Conservation (phyloP, 53 echinoderm and acorn worm genomes). For the Arbacia lixula region DNA sequence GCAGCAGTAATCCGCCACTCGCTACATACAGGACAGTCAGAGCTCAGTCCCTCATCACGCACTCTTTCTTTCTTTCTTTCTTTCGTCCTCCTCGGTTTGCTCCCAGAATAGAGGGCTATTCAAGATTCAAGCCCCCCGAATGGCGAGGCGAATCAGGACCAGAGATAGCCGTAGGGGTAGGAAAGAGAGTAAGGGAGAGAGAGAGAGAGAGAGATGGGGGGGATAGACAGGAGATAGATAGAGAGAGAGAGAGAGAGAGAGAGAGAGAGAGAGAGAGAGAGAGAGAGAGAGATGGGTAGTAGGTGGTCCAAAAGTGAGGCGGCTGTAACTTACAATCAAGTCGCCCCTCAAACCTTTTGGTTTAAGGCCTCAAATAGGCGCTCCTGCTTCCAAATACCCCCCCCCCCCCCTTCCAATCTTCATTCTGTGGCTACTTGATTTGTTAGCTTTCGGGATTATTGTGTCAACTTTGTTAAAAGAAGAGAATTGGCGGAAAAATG, state of each 20-base stretch:
- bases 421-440: constrained; percentile 27
- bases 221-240: too few relatives aligned
- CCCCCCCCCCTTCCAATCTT: not conserved
- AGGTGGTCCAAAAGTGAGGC: constrained; percentile 19
- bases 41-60: not conserved
- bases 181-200: too few relatives aligned
- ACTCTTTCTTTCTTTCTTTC: constrained; percentile 9
- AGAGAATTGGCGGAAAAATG: not conserved
- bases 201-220: too few relatives aligned
- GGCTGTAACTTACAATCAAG: not conserved
- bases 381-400: not conserved
- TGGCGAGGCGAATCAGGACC: constrained; percentile 23
- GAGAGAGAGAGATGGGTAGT: not conserved
- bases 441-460: constrained; percentile 57
- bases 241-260: constrained; percentile 1
- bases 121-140: not conserved
- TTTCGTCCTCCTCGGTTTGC: not conserved
- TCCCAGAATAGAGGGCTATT: not conserved
- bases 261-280: not conserved
- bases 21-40: constrained; percentile 25
- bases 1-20: constrained; percentile 30
- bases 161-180: constrained; percentile 24
- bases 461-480: constrained; percentile 44
- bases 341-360: too few relatives aligned
- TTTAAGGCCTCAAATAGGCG: not conserved